Base-by-base conservation (phyloP, 2,113 vertebrate genomes). In the Pimephales promelas region DNA sequence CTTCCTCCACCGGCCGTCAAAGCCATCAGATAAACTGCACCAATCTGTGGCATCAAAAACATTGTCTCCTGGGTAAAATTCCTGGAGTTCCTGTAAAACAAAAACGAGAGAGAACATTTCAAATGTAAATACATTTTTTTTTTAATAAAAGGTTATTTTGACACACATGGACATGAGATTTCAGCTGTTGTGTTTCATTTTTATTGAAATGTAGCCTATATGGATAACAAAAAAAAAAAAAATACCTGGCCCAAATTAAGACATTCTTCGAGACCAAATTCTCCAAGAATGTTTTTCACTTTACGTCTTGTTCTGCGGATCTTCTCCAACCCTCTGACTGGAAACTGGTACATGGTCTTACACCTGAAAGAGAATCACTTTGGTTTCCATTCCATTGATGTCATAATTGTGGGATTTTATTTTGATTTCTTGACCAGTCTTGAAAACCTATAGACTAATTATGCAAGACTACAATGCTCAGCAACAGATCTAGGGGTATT, bases 201-300 rank as follows among this genome's bases (percentile, higher is more conserved):
- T 34, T 10, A 66, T 10, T 34, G 4, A 49, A 49, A 49, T 66
- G 10, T 73, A 28, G 40, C 45, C 13, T 14, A 47, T 49, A 13
- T 49, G 47, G 13, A 47, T 47, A 5, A 3, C 28, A 78, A 43
- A 36, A 47, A 5, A 43, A 36, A 47, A 5, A 47, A 79, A 68
- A 26, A n/a, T 83, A 94, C 94, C 92, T 93, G 85, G 40, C 90
- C 82, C n/a, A 89, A 52, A 34, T 82, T 90, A 5, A 91, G 86
- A 79, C 94, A 94, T 81, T 94, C 91, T 82, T 94, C 93, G 26
- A 94, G 90, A 68, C 94, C 94, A 2, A 94, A 91, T 54, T 94
- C 92, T 83, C 88, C 79, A 4, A 94, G 81, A 83, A 94, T 90
- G 40, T 82, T 92, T 83, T 94, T 94, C 73, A 94, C 93, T 10